Conservation (phyloP, 2,113 vertebrate genomes). For the Spheniscus mendiculus region DNA sequence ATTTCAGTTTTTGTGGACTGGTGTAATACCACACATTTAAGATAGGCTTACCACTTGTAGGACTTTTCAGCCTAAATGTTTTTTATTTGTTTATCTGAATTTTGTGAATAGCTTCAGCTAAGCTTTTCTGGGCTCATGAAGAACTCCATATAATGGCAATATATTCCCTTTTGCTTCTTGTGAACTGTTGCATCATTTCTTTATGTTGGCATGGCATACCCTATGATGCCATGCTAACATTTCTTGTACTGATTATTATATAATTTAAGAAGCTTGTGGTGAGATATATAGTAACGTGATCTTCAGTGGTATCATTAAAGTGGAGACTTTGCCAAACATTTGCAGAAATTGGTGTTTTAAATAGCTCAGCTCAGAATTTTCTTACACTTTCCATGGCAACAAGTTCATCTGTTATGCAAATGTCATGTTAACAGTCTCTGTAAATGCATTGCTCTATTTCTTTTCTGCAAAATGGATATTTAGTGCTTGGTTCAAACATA, state of each 20-base stretch:
- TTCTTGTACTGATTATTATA: not conserved
- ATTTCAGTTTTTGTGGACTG: not conserved
- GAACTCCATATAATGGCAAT: not conserved
- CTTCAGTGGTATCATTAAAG: not conserved
- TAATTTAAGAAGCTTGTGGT: not conserved
- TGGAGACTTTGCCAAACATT: not conserved
- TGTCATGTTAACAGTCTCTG: not conserved
- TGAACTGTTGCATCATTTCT: not conserved
- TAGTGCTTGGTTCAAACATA: not conserved
- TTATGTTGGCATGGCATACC: not conserved
- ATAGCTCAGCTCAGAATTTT: constrained; percentile 46
- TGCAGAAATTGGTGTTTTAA: constrained; percentile 33
- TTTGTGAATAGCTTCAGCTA: not conserved
- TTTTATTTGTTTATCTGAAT: not conserved
- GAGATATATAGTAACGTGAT: not conserved
- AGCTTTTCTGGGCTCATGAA: not conserved
- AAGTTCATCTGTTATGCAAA: constrained; percentile 43
- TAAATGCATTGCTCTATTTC: not conserved
- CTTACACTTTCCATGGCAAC: constrained; percentile 37
- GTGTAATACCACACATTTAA: not conserved
- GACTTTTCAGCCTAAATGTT: not conserved
- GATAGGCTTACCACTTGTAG: not conserved
- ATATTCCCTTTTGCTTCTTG: not conserved
- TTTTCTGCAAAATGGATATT: not conserved
- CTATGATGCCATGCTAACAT: not conserved